phyloP scores from a whole-genome alignment of 2,797 vertebrate genomes.

The Eleutherodactylus coqui region DNA sequence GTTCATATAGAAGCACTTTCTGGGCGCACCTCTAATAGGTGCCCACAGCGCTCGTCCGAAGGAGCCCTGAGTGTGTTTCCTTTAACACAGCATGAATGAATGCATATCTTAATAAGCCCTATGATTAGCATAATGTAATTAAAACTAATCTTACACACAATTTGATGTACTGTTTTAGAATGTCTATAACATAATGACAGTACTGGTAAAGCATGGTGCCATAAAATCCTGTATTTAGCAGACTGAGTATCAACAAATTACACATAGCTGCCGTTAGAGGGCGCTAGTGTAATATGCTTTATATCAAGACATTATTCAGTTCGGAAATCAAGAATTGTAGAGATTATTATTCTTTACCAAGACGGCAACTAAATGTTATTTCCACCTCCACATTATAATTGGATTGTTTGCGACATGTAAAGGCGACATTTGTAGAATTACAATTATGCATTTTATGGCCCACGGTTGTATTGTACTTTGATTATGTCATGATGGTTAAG shows the following conservation, averaged over 20 bases:
- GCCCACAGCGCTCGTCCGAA: no score
- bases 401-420: background rate
- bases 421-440: background rate
- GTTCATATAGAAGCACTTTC: no score
- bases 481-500: no score
- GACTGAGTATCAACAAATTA: background rate
- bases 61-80: no score
- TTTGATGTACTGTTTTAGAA: background rate
- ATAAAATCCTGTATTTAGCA: background rate
- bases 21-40: no score
- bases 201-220: background rate
- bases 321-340: background rate
- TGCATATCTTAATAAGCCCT: no score
- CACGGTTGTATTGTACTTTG: background rate
- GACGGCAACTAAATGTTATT: background rate
- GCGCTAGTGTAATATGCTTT: slow-evolving; percentile 64
- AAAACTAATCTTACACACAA: background rate
- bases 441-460: background rate
- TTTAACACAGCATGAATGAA: background rate
- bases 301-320: background rate
- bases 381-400: background rate
- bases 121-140: background rate
- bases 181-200: background rate
- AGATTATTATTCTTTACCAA: background rate
- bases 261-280: slow-evolving; percentile 68